phyloP scores from a whole-genome alignment of 2,797 vertebrate species.

The Chelonia mydas region DNA sequence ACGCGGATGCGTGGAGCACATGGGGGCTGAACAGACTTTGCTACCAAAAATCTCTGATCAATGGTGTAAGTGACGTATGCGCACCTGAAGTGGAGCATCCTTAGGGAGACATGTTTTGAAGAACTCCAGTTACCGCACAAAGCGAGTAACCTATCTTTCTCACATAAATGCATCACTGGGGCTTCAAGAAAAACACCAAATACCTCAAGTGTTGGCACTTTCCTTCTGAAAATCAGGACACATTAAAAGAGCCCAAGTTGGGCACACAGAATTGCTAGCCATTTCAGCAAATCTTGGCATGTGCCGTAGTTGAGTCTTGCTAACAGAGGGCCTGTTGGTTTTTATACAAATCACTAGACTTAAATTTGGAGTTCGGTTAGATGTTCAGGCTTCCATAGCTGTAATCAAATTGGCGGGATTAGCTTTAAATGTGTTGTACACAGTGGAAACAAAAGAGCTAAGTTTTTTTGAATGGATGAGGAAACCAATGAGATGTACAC shows the following conservation, averaged over 20 bases:
- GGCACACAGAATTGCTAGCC: no score
- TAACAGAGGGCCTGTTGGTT: neutral
- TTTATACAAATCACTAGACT: neutral
- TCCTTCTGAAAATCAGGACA: neutral
- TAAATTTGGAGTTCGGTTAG: neutral
- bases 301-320: no score
- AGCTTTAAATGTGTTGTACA: neutral
- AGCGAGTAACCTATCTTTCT: no score
- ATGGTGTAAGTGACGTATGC: no score
- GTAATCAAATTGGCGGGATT: neutral
- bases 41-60: no score
- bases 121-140: no score
- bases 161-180: neutral
- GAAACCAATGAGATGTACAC: neutral
- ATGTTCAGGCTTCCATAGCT: neutral
- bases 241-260: neutral
- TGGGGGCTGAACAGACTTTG: no score
- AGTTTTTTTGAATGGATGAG: neutral
- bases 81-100: no score
- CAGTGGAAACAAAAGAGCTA: neutral
- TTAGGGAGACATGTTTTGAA: no score
- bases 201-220: neutral
- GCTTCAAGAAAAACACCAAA: neutral
- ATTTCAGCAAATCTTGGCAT: no score
- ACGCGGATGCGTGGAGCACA: no score